These are phyloP conservation scores for Sphaeridia pumilis DNA, from an alignment of 2,888 invertebrate genomes.

Conservation along the genomic window DNA sequence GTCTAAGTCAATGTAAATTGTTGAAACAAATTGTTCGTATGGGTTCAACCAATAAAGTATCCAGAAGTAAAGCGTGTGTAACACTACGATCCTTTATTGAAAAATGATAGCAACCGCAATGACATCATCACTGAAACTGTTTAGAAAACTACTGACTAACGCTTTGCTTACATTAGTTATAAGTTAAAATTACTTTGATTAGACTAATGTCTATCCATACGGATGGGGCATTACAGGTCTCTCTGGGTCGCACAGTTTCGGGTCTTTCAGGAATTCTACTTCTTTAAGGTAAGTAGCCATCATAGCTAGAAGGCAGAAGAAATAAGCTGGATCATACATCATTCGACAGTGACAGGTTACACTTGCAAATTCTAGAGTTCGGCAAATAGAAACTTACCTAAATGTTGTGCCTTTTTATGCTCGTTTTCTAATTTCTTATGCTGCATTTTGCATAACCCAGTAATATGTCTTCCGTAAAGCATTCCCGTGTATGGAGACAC, in stretches of 20 bases:
- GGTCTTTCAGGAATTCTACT: constrained; percentile 68
- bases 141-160: too few relatives aligned
- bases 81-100: too few relatives aligned
- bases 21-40: too few relatives aligned
- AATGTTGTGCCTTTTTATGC: constrained; percentile 60
- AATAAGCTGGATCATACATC: not conserved
- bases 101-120: too few relatives aligned
- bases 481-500: constrained; percentile 89
- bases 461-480: constrained; percentile 83
- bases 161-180: too few relatives aligned
- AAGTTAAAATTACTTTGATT: too few relatives aligned
- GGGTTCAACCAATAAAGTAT: too few relatives aligned
- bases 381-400: constrained; percentile 43
- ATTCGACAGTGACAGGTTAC: not conserved
- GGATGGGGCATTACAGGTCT: constrained; percentile 67
- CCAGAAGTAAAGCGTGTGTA: too few relatives aligned
- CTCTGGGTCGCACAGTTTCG: constrained; percentile 79
- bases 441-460: constrained; percentile 75
- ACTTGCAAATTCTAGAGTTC: not conserved
- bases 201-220: constrained; percentile 48
- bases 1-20: too few relatives aligned
- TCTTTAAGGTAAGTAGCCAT: constrained; percentile 77
- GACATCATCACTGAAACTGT: too few relatives aligned
- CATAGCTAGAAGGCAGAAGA: constrained; percentile 44
- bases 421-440: constrained; percentile 62